Evolutionary conservation across 1,140 invertebrate genomes (phyloP).

Genomic region (Gonatopus flavifemur): DNA sequence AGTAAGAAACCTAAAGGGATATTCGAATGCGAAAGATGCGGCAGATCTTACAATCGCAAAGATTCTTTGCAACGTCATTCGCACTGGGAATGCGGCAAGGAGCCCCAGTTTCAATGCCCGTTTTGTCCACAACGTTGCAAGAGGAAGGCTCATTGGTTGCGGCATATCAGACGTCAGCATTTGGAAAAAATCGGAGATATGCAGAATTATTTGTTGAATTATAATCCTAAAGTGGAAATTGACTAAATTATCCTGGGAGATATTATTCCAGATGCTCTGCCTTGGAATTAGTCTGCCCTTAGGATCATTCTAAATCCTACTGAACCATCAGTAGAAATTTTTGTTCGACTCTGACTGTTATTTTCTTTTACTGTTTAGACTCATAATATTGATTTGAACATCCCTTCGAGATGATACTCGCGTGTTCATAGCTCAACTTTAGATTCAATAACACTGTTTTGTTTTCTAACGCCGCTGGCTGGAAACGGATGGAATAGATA

Average conservation of each 20-base stretch:
- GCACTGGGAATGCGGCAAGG: constrained; percentile 69
- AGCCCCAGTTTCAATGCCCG: constrained; percentile 68
- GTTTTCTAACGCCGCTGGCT: no score
- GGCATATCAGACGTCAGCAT: constrained; percentile 64
- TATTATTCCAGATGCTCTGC: no score
- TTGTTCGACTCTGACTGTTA: no score
- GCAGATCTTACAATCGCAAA: constrained; percentile 67
- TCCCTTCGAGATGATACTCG: no score
- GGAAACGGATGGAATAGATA: no score
- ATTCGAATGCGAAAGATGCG: constrained; percentile 64
- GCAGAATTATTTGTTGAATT: constrained; percentile 39
- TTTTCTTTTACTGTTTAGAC: no score
- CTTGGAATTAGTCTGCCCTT: no score
- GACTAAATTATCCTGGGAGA: constrained; percentile 18
- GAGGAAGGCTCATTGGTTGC: constrained; percentile 62
- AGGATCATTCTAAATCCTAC: no score
- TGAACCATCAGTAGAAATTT: no score
- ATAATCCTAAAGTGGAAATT: constrained; percentile 19
- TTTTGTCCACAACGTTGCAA: constrained; percentile 66
- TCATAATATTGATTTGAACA: no score
- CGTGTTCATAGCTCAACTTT: no score
- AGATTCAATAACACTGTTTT: no score
- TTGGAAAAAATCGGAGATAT: constrained; percentile 54
- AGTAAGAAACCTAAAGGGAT: constrained; percentile 39
- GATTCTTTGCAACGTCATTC: constrained; percentile 67